Evolutionary conservation across 2,888 invertebrate genomes (phyloP), one percentile per base, ranked within the genome.

Genomic region (Autographa pulchrina): DNA sequence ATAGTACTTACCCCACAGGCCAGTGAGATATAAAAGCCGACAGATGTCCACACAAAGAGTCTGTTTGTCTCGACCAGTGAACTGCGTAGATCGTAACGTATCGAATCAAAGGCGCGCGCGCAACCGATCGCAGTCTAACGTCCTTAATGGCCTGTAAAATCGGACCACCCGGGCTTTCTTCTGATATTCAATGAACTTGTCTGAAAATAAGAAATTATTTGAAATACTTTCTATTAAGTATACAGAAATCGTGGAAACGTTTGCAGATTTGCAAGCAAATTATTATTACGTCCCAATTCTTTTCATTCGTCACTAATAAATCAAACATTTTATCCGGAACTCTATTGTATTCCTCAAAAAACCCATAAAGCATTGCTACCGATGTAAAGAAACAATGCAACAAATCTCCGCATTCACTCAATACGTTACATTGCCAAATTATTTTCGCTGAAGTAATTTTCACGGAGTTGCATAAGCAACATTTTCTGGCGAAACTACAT

Each of bases 111-210:
- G 77, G 75, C 77, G 75, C 80, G 41, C 64, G 85, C 86, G 85
- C 84, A 76, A 52, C 60, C 66, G 72, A 84, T 77, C 71, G 73
- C 78, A 65, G 74, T 79, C 78, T 72, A 65, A 66, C 69, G 67
- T 81, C 74, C 80, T 89, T 88, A 88, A 89, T 88, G 78, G 85
- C 72, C 80, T 74, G 81, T 91, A 84, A 89, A 88, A 88, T 82
- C 77, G 78, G 91, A 90, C 91, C 91, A 91, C 91, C 90, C 88
- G 77, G 70, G 69, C 59, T 82, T 70, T 43, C 73, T 59, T 20
- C 73, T 78, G 48, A 81, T 73, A 82, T 72, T 77, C 66, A 41
- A n/a, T 66, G 48, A n/a, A 43, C 54, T 82, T 70, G 68, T 70
- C 64, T 81, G 61, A 77, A 68, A 68, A 72, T 58, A 54, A 67